Evolutionary conservation across 2,113 vertebrate species (phyloP), one percentile per base, ranked within the genome.

Genomic region (Rhabdomys dilectus): DNA sequence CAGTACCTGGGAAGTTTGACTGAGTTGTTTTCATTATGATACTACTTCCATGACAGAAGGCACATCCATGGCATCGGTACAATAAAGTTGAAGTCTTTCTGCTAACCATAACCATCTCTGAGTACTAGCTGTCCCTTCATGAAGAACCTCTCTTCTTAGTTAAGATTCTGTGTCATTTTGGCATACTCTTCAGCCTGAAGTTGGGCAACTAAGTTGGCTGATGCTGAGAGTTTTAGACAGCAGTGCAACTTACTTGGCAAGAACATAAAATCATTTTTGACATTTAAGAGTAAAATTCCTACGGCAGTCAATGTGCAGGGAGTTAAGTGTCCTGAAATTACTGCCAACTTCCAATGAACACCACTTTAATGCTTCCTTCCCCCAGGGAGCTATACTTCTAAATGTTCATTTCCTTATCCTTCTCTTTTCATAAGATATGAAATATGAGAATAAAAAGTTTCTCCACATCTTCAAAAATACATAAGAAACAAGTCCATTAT

Each of bases 221-320:
- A 81, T 56, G 31, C 1, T 82, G 34, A 85, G 21, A 88, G 36
- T 13, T 58, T 91, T 26, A 64, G 51, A 94, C 93, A 78, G 39
- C 21, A 76, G 31, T 39, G n/a, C 26, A 31, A 84, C 36, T 87
- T 31, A 53, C 16, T 72, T 97, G 51, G 85, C 16, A 48, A 95
- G 21, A 17, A 45, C 36, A 78, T 5, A 34, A 76, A 72, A 70
- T 34, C 36, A 70, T 51, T 51, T 31, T 62, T 80, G 87, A 94
- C 34, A 72, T 77, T 86, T 70, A 92, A 94, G 70, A 29, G 36
- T 93, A 78, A 34, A 94, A 78, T 93, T 78, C 19, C 72, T 58
- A 82, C 3, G 7, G 60, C 51, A 95, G 26, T 60, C 19, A n/a
- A 94, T 34, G 75, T 68, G 53, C 31, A 62, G 11, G 78, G 7